These are phyloP conservation scores for Protomyctophum bolini DNA, from an alignment of 2,113 vertebrate species.

Conservation along the genomic window DNA sequence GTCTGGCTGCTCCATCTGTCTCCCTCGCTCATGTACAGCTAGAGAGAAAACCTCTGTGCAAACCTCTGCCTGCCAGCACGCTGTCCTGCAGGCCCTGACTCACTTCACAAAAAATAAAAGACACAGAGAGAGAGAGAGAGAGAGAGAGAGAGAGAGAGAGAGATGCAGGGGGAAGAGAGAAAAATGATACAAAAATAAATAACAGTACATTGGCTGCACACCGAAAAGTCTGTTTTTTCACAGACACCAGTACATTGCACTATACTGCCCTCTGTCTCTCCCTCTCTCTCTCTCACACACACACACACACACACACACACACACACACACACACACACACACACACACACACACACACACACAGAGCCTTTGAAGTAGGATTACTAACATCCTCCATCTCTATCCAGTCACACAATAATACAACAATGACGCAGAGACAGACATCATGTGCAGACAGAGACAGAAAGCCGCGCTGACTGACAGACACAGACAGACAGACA, in stretches of 20 bases:
- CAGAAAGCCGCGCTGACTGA: not conserved
- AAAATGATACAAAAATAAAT: not conserved
- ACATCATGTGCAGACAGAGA: not conserved
- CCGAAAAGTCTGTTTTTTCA: slow-evolving; percentile 19
- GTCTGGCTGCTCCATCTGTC: slow-evolving; percentile 79
- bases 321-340: too few relatives aligned
- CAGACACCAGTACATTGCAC: slow-evolving; percentile 41
- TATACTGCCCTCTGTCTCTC: slow-evolving; percentile 13
- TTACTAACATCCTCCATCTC: slow-evolving; percentile 35
- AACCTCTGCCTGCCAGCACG: slow-evolving; percentile 65
- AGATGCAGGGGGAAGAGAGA: slow-evolving; percentile 3
- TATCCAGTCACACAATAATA: slow-evolving; percentile 36
- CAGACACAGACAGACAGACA: not conserved
- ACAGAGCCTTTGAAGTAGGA: slow-evolving; percentile 43
- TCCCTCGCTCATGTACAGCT: slow-evolving; percentile 75
- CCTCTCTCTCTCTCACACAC: too few relatives aligned
- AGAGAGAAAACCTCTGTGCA: slow-evolving; percentile 73
- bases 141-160: slow-evolving; percentile 3
- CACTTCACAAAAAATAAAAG: slow-evolving; percentile 49
- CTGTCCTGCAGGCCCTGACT: slow-evolving; percentile 61
- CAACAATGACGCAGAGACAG: slow-evolving; percentile 27
- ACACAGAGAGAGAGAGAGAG: slow-evolving; percentile 35
- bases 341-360: too few relatives aligned
- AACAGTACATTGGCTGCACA: slow-evolving; percentile 12
- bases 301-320: too few relatives aligned